Evolutionary conservation across 2,113 vertebrate genomes (phyloP).

Genomic region (Percina caprodes): DNA sequence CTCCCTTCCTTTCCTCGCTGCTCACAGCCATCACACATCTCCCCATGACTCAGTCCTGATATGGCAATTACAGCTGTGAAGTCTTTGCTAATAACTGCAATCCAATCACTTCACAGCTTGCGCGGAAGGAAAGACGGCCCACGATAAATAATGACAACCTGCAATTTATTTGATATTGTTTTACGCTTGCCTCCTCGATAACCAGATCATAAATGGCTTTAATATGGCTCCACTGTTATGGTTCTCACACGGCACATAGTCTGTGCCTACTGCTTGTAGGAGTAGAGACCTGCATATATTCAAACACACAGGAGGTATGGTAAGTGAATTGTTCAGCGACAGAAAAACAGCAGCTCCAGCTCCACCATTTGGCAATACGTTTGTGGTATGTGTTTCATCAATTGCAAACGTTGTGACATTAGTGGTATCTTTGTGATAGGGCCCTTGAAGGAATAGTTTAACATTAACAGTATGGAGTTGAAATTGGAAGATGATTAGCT

Average conservation of each 20-base stretch:
- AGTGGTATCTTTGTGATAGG: background rate
- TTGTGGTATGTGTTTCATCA: background rate
- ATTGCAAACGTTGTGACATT: background rate
- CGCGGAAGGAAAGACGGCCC: constrained; percentile 50
- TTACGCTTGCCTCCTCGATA: constrained; percentile 54
- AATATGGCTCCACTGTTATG: constrained; percentile 16
- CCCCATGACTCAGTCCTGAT: constrained; percentile 75
- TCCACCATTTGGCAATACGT: background rate
- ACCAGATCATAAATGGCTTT: constrained; percentile 53
- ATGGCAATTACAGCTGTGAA: constrained; percentile 75
- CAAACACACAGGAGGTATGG: background rate
- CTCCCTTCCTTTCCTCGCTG: constrained; percentile 54
- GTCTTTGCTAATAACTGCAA: constrained; percentile 80
- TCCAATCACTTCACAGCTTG: constrained; percentile 75
- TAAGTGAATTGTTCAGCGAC: background rate
- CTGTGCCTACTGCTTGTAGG: background rate
- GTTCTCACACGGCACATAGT: background rate
- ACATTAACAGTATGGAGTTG: background rate
- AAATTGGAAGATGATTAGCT: background rate
- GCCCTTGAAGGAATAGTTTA: background rate
- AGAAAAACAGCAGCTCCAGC: background rate
- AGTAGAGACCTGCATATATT: background rate
- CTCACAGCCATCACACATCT: constrained; percentile 69
- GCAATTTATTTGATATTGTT: constrained; percentile 73
- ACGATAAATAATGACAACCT: constrained; percentile 74